phyloP scores from a whole-genome alignment of 2,797 vertebrate genomes.

The Betta splendens region DNA sequence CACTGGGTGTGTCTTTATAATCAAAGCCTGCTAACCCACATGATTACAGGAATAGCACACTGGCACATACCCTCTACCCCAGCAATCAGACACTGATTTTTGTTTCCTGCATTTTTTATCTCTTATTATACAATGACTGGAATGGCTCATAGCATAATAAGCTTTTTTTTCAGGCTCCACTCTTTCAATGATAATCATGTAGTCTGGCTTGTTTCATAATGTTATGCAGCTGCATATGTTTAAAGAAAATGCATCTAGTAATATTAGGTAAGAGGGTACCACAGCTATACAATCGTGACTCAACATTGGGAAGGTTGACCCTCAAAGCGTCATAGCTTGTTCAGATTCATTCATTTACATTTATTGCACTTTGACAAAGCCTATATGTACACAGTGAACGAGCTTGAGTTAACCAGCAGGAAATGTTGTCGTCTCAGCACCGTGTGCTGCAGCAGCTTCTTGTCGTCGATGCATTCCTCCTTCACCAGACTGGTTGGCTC shows the following conservation, averaged over 20 bases:
- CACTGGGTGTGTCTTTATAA: conserved; percentile 74
- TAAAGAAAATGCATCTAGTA: conserved; percentile 6
- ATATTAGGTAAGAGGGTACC: background rate
- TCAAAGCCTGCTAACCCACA: conserved; percentile 71
- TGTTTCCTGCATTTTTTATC: conserved; percentile 18
- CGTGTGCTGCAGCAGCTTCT: conserved; percentile 25
- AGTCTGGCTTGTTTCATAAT: conserved; percentile 19
- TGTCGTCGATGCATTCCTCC: conserved; percentile 60
- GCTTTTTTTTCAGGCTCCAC: conserved; percentile 42
- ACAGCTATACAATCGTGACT: too few species aligned
- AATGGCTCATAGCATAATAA: conserved; percentile 65
- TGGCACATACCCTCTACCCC: conserved; percentile 65
- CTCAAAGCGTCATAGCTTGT: background rate
- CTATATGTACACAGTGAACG: conserved; percentile 29
- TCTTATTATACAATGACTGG: conserved; percentile 49
- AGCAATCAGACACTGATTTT: conserved; percentile 48
- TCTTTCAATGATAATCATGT: conserved; percentile 9
- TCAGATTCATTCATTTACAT: background rate
- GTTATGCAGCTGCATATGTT: conserved; percentile 24
- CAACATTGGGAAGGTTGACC: too few species aligned
- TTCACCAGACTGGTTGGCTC: conserved; percentile 75
- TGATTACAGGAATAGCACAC: conserved; percentile 74
- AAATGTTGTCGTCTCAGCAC: conserved; percentile 22
- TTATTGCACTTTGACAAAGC: conserved; percentile 15
- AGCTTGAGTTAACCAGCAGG: conserved; percentile 41